Percentiles rank a stretch among this genome's conserved stretches.
Evolutionary conservation across 1,140 invertebrate genomes (phyloP).

Genomic region (Calephelis virginiensis): DNA sequence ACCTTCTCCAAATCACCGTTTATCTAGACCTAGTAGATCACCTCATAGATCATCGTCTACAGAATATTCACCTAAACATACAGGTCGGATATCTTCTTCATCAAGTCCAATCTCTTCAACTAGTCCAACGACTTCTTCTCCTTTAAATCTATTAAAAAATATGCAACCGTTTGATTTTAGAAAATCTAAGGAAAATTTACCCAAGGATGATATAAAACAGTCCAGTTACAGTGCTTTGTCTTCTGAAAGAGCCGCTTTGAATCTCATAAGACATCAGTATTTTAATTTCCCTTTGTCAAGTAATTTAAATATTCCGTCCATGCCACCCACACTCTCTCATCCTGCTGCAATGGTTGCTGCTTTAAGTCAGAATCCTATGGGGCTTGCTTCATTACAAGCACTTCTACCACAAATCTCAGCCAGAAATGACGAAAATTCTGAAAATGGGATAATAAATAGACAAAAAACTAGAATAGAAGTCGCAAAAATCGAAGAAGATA

Average conservation of each 20-base stretch:
- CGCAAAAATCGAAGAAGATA: conserved; percentile 82
- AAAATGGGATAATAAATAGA: conserved; percentile 45
- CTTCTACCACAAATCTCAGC: conserved; percentile 66
- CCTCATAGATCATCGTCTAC: conserved; percentile 54
- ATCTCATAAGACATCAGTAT: conserved; percentile 80
- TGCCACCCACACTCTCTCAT: conserved; percentile 76
- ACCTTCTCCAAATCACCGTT: not conserved
- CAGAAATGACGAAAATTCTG: conserved; percentile 45
- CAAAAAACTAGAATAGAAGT: conserved; percentile 60
- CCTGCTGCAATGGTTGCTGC: conserved; percentile 79
- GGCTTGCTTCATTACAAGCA: conserved; percentile 66
- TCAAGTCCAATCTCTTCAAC: conserved; percentile 72
- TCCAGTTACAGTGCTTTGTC: conserved; percentile 67
- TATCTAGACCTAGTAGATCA: conserved; percentile 31
- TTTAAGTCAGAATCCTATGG: conserved; percentile 71
- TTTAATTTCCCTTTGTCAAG: conserved; percentile 80
- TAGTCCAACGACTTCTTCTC: conserved; percentile 82
- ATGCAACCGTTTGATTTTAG: conserved; percentile 97
- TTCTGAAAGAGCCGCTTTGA: conserved; percentile 72
- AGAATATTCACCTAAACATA: conserved; percentile 56
- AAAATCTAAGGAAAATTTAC: conserved; percentile 75
- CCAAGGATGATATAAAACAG: conserved; percentile 65
- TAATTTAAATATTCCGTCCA: conserved; percentile 82
- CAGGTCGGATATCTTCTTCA: conserved; percentile 61
- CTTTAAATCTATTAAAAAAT: conserved; percentile 92